Evolutionary conservation across 1,140 invertebrate genomes (phyloP), one percentile per base, ranked within the genome.

Genomic region (Halesus radiatus): DNA sequence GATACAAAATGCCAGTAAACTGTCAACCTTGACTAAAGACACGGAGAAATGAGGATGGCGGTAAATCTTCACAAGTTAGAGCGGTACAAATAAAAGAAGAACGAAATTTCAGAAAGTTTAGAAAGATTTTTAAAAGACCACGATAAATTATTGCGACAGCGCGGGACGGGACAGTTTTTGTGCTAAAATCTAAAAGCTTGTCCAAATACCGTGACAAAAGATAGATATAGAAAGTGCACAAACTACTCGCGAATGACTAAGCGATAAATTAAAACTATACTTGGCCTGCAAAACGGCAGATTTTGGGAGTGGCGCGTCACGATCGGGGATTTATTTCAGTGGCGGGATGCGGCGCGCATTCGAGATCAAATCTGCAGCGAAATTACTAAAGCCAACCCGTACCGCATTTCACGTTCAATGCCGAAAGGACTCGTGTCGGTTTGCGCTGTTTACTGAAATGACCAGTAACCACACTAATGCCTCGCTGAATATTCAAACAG

Each of bases 341-440:
- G 54, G 54, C 29, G 64, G 16, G 20, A 68, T 68, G 29, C 64
- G 60, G 60, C 3, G 60, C 15, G 60, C 60, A 64, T 64, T 64
- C 60, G 60, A 23, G 60, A 45, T 70, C 18, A 23, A 45, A 70
- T 70, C 66, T 70, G 32, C 62, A 32, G 26, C 8, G 29, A n/a
- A 66, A 66, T 29, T 29, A 66, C 62, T 29, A 8, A 37, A 18
- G 7, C 23, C 26, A n/a, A 66, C 22, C 23, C 26, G 62, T 22
- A 22, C n/a, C 54, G n/a, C 7, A 56, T 18, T 18, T 18, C 54
- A 56, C n/a, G 10, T 56, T 56, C 20, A 7, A 66, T 37, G 18
- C 66, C 66, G 45, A 70, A 22, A 18, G n/a, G n/a, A n/a, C 10
- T 18, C 1, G n/a, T 56, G 20, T 56, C 54, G n/a, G 20, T 56